phyloP scores from a whole-genome alignment of 2,888 invertebrate genomes.

The Apeira syringaria region DNA sequence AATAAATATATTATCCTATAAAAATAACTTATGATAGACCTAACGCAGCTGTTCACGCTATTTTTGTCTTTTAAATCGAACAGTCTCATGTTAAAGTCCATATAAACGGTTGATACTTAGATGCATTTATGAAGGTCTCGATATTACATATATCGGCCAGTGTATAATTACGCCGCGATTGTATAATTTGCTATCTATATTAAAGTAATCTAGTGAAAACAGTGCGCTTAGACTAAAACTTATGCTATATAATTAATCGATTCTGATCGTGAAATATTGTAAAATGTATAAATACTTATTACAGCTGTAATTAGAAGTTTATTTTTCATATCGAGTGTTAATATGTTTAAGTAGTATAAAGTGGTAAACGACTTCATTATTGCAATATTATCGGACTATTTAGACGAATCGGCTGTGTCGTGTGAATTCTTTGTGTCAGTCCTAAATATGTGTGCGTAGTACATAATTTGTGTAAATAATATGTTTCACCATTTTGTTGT shows the following conservation, averaged over 20 bases:
- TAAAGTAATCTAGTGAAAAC: constrained; percentile 59
- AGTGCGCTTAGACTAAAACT: constrained; percentile 74
- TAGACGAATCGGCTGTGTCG: constrained; percentile 83
- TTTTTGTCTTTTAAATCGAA: constrained; percentile 67
- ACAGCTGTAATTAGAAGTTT: constrained; percentile 83
- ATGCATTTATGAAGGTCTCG: constrained; percentile 58
- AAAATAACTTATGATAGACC: constrained; percentile 51
- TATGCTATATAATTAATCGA: constrained; percentile 61
- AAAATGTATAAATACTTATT: constrained; percentile 84
- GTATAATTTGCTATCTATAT: constrained; percentile 61
- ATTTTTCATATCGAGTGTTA: constrained; percentile 83
- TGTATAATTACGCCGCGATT: constrained; percentile 38
- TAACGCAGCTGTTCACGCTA: constrained; percentile 64
- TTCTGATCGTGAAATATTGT: constrained; percentile 64
- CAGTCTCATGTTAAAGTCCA: constrained; percentile 63
- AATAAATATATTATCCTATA: constrained; percentile 63
- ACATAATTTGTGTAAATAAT: constrained; percentile 66
- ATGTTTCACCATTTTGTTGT: constrained; percentile 26
- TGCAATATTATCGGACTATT: constrained; percentile 66
- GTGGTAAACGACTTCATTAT: constrained; percentile 72
- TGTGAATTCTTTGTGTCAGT: constrained; percentile 72
- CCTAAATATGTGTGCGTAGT: constrained; percentile 58
- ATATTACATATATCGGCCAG: constrained; percentile 53
- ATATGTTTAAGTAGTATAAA: constrained; percentile 79
- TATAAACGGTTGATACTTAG: constrained; percentile 64